Evolutionary conservation across 1,140 invertebrate species (phyloP).

Genomic region (Ostrea denselamellosa): DNA sequence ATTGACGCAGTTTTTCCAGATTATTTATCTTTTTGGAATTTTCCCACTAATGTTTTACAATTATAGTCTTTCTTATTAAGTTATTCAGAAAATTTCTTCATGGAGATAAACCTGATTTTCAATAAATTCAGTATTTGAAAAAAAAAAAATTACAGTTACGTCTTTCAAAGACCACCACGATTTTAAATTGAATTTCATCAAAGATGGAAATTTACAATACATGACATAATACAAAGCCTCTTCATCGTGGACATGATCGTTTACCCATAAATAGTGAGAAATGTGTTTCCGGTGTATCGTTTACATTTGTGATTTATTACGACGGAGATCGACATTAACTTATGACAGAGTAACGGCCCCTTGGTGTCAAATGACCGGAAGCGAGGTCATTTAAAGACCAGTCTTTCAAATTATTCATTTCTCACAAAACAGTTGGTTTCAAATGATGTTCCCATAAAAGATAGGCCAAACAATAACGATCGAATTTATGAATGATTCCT

Average conservation of each 20-base stretch:
- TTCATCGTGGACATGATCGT: not conserved
- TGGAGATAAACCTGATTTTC: too few species aligned
- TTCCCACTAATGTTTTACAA: too few species aligned
- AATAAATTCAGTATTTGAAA: too few species aligned
- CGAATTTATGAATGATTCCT: not conserved
- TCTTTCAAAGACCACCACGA: too few species aligned
- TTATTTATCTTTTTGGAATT: too few species aligned
- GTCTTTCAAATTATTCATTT: not conserved
- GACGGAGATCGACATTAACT: not conserved
- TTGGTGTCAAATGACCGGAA: slow-evolving; percentile 23
- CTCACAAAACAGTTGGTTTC: not conserved
- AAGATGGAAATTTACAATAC: not conserved
- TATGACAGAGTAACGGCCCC: slow-evolving; percentile 30
- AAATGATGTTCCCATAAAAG: not conserved
- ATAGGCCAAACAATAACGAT: not conserved
- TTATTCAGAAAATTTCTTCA: too few species aligned
- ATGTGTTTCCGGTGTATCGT: slow-evolving; percentile 13
- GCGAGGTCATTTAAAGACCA: slow-evolving; percentile 12
- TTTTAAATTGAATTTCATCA: not conserved
- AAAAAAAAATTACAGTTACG: too few species aligned
- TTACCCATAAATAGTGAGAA: slow-evolving; percentile 11
- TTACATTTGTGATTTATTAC: not conserved
- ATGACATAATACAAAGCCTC: not conserved
- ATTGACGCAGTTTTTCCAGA: too few species aligned
- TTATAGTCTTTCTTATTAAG: too few species aligned